phyloP scores from a whole-genome alignment of 2,888 invertebrate genomes.

The Ashinkailepas kermadecensis region DNA sequence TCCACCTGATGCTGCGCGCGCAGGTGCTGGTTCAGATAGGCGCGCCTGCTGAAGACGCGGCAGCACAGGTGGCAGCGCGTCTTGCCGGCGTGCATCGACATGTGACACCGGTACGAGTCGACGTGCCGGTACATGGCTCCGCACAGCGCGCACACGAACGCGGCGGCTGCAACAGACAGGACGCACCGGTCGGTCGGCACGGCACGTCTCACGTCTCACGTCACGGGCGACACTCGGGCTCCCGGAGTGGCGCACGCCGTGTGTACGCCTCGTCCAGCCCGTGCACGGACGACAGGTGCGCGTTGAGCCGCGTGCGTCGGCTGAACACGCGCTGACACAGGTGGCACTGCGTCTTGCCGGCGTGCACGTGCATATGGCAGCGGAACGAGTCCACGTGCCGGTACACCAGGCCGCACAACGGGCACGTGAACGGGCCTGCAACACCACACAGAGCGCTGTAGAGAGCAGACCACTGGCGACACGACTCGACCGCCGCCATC shows the following conservation, averaged over 20 bases:
- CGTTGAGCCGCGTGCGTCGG: slow-evolving; percentile 1
- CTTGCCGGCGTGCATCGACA: slow-evolving; percentile 12
- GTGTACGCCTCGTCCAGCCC: neutral
- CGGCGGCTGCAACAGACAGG: neutral
- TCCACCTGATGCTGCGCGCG: slow-evolving; percentile 2
- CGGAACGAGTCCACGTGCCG: no score
- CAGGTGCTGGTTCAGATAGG: slow-evolving; percentile 14
- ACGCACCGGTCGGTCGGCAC: neutral
- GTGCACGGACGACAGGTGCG: neutral
- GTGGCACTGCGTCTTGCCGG: no score
- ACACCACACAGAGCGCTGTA: neutral
- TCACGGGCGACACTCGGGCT: no score
- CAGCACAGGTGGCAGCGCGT: slow-evolving; percentile 5
- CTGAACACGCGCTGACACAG: neutral
- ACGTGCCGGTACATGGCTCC: neutral
- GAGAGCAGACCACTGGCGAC: neutral
- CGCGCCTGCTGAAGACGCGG: slow-evolving; percentile 8
- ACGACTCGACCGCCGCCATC: no score
- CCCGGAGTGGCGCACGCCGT: neutral
- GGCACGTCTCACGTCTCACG: neutral
- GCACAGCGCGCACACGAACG: neutral
- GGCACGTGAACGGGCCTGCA: neutral
- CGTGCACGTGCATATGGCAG: no score
- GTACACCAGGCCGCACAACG: no score
- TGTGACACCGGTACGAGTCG: slow-evolving; percentile 9